A percentile compares a stretch with the other conserved stretches of the same genome.
Evolutionary conservation across 2,888 invertebrate species (phyloP).

Genomic region (Macroteleia sp.): DNA sequence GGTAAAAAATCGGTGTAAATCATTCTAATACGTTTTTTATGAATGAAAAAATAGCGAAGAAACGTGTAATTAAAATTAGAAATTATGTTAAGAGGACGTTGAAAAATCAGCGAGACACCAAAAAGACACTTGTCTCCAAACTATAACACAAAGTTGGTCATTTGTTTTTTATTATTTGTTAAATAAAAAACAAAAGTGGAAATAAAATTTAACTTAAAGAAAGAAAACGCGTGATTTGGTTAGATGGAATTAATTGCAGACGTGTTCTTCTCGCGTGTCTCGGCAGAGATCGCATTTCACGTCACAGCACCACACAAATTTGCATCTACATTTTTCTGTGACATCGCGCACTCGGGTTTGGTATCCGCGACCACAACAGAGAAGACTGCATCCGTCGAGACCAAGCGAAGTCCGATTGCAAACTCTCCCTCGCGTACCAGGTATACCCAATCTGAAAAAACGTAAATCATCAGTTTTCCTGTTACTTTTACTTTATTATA

Average conservation of each 20-base stretch:
- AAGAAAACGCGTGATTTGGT: conserved; percentile 43
- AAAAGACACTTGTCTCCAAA: no score
- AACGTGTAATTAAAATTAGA: no score
- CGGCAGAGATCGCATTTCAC: conserved; percentile 94
- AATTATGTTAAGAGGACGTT: no score
- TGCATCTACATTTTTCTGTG: conserved; percentile 94
- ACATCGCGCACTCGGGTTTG: conserved; percentile 92
- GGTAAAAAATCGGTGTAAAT: background rate
- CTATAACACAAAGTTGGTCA: no score
- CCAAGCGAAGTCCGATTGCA: conserved; percentile 94
- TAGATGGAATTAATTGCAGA: conserved; percentile 89
- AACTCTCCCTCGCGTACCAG: conserved; percentile 92
- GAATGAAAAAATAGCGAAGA: no score
- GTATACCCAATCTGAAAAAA: conserved; percentile 88
- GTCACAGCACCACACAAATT: conserved; percentile 96
- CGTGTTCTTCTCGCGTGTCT: conserved; percentile 91
- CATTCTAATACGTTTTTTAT: no score
- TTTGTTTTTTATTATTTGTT: conserved; percentile 16
- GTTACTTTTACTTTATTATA: no score
- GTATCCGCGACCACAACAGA: conserved; percentile 95
- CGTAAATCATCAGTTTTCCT: no score
- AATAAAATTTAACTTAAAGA: conserved; percentile 9
- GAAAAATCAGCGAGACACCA: no score
- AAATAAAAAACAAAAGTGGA: background rate
- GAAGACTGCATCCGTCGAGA: conserved; percentile 92